These are phyloP conservation scores for Morone saxatilis DNA, from an alignment of 2,113 vertebrate genomes.

Conservation along the genomic window DNA sequence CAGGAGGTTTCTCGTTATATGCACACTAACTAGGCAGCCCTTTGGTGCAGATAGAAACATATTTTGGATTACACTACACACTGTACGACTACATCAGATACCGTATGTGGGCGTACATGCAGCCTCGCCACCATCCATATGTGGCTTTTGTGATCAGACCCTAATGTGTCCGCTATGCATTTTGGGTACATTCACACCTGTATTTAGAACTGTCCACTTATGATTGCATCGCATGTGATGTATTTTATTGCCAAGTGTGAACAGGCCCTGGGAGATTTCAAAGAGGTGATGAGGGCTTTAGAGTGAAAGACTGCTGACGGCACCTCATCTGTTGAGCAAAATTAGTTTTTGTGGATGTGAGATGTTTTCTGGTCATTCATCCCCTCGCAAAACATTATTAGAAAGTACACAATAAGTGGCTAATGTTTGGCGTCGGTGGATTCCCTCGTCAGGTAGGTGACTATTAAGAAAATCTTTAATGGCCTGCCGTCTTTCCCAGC, in stretches of 20 bases:
- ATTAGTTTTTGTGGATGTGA: constrained; percentile 36
- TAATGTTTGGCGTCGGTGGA: constrained; percentile 1
- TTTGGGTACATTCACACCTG: constrained; percentile 58
- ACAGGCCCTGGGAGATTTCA: constrained; percentile 52
- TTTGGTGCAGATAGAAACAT: background rate
- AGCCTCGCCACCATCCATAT: background rate
- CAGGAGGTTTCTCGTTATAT: background rate
- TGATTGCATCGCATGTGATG: constrained; percentile 41
- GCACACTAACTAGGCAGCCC: background rate
- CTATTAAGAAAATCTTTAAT: constrained; percentile 37
- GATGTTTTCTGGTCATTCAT: constrained; percentile 30
- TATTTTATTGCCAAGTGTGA: constrained; percentile 65
- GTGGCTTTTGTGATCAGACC: background rate
- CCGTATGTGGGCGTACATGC: background rate
- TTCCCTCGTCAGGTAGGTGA: constrained; percentile 44
- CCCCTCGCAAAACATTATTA: background rate
- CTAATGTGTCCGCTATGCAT: constrained; percentile 28
- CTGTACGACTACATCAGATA: background rate
- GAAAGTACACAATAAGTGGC: background rate
- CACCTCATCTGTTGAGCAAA: constrained; percentile 27
- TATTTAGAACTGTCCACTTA: constrained; percentile 58
- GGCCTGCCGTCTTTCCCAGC: constrained; percentile 44
- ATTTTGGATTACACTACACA: background rate
- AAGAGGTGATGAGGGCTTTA: constrained; percentile 59
- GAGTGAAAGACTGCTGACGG: constrained; percentile 57